Evolutionary conservation across 2,888 invertebrate species (phyloP).

Genomic region (Torymus texanus): DNA sequence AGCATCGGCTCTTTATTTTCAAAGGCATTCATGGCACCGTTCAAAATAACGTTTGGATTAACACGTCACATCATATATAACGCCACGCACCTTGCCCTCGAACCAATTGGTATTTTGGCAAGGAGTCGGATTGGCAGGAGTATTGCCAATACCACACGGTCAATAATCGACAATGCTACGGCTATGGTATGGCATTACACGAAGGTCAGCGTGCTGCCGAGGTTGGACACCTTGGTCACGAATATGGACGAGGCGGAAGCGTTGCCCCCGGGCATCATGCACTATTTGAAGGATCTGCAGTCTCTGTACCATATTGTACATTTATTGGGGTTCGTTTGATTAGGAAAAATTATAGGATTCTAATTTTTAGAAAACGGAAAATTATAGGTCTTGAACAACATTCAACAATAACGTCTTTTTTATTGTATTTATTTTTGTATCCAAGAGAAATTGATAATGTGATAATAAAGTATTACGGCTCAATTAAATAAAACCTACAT

Average conservation of each 20-base stretch:
- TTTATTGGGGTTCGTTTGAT: constrained; percentile 1
- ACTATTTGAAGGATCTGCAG: constrained; percentile 48
- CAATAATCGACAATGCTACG: neutral
- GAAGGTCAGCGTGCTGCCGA: constrained; percentile 57
- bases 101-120: neutral
- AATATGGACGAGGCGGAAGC: constrained; percentile 29
- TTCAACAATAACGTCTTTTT: no score
- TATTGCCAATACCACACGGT: neutral
- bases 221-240: constrained; percentile 51
- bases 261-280: constrained; percentile 49
- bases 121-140: neutral
- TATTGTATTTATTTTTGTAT: no score
- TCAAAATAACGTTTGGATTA: constrained; percentile 15
- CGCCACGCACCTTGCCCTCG: neutral
- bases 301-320: constrained; percentile 48
- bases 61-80: neutral
- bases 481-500: no score
- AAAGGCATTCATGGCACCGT: constrained; percentile 33
- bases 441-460: no score
- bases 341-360: no score
- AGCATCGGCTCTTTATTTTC: neutral
- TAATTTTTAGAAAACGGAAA: no score
- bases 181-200: constrained; percentile 35
- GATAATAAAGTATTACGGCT: no score
- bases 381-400: no score